phyloP scores from a whole-genome alignment of 2,113 vertebrate genomes.

The Thunnus thynnus region DNA sequence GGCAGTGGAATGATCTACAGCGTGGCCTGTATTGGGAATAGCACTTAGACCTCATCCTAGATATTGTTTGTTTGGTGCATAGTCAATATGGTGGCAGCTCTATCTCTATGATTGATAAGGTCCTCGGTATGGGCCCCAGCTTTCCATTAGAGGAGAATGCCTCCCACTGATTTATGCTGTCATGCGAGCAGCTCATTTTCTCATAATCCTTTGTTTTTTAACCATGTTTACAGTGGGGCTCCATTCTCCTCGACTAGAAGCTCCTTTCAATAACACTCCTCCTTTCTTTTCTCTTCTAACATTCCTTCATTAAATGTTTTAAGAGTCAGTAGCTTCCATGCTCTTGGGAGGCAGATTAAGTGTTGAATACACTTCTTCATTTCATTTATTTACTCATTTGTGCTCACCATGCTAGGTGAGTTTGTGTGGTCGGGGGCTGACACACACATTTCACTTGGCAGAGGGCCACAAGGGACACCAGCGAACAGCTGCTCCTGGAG shows the following conservation, averaged over 20 bases:
- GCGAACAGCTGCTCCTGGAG: constrained; percentile 76
- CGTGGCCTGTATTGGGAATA: constrained; percentile 64
- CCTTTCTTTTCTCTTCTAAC: not conserved
- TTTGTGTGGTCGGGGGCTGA: constrained; percentile 61
- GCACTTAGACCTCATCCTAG: constrained; percentile 76
- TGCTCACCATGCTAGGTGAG: constrained; percentile 38
- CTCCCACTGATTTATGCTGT: constrained; percentile 74
- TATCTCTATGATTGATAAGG: constrained; percentile 80
- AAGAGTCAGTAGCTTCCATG: not conserved
- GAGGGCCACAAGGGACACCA: constrained; percentile 59
- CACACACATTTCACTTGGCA: constrained; percentile 61
- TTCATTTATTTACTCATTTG: constrained; percentile 64
- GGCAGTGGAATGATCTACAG: constrained; percentile 66
- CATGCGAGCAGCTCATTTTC: constrained; percentile 69
- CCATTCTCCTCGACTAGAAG: constrained; percentile 14
- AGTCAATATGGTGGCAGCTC: constrained; percentile 78
- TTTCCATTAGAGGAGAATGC: constrained; percentile 74
- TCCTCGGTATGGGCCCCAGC: constrained; percentile 27
- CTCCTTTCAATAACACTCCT: constrained; percentile 13
- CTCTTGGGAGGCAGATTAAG: constrained; percentile 46
- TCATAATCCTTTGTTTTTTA: constrained; percentile 70
- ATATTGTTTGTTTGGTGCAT: constrained; percentile 80
- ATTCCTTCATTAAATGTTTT: constrained; percentile 43
- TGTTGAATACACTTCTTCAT: constrained; percentile 55
- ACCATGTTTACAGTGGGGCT: constrained; percentile 52